Conservation (phyloP, 2,113 vertebrate species). For the Hoplias malabaricus region DNA sequence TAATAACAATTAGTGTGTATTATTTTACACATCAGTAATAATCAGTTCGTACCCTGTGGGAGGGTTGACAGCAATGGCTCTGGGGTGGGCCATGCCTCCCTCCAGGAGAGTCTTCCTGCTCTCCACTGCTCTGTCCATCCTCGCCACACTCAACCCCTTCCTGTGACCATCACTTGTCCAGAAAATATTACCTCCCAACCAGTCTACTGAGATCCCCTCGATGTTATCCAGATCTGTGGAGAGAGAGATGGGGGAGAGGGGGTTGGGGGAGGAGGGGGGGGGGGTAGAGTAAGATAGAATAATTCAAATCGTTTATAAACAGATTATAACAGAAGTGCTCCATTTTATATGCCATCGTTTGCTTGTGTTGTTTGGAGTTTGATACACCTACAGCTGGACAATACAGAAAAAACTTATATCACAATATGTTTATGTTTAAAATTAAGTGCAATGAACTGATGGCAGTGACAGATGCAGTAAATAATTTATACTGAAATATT, state of each 20-base stretch:
- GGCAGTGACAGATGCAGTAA: no score
- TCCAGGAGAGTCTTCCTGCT: constrained; percentile 82
- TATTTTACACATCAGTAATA: no score
- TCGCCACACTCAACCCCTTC: constrained; percentile 82
- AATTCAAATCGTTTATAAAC: not conserved
- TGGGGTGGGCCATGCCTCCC: constrained; percentile 86
- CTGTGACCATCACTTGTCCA: constrained; percentile 86
- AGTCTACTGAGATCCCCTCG: constrained; percentile 87
- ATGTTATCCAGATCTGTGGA: constrained; percentile 82
- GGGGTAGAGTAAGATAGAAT: not conserved
- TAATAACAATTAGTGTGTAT: no score
- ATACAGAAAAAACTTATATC: no score
- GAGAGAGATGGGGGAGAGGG: not conserved
- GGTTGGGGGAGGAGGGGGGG: not conserved
- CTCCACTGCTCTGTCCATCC: constrained; percentile 81
- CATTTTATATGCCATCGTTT: no score
- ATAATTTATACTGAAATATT: no score
- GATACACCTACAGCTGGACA: no score
- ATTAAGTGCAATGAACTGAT: no score
- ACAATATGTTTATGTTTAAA: no score
- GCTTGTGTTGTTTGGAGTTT: no score
- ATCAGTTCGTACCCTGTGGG: constrained; percentile 75
- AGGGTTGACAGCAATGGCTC: constrained; percentile 86
- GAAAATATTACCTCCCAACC: constrained; percentile 87
- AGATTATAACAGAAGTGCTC: no score